A percentile compares a stretch with the other conserved stretches of the same genome.
These are phyloP conservation scores for Parelbella ahira DNA, from an alignment of 2,888 invertebrate genomes.

Conservation along the genomic window DNA sequence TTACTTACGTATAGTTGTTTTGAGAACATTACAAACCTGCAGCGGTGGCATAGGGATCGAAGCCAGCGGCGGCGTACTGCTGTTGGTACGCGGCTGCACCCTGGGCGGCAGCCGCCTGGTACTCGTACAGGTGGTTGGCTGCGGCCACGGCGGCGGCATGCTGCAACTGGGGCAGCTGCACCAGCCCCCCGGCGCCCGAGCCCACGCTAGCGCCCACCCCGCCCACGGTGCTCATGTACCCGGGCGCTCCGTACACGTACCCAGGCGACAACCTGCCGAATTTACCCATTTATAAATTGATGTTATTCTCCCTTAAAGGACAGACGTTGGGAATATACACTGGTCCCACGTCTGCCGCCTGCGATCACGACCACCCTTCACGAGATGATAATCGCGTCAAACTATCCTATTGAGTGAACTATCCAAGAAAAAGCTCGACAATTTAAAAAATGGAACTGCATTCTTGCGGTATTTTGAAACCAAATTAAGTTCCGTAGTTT, in stretches of 20 bases:
- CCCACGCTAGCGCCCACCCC: conserved; percentile 70
- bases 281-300: conserved; percentile 22
- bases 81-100: conserved; percentile 85
- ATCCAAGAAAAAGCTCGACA: too few species aligned
- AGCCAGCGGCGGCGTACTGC: conserved; percentile 87
- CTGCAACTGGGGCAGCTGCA: conserved; percentile 85
- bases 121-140: conserved; percentile 91
- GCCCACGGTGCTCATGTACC: conserved; percentile 89
- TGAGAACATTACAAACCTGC: too few species aligned
- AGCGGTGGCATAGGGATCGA: conserved; percentile 87
- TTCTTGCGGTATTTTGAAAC: too few species aligned
- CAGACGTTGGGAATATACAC: conserved; percentile 2
- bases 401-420: too few species aligned
- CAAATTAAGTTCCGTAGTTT: too few species aligned
- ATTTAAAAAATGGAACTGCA: not conserved
- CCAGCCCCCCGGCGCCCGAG: conserved; percentile 83
- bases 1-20: too few species aligned
- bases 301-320: not conserved
- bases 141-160: conserved; percentile 89
- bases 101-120: conserved; percentile 88
- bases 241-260: conserved; percentile 87
- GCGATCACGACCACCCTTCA: conserved; percentile 47
- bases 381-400: too few species aligned
- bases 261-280: conserved; percentile 78
- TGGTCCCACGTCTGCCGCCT: conserved; percentile 35